A percentile compares a stretch with the other conserved stretches of the same genome.
phyloP scores from a whole-genome alignment of 2,113 vertebrate species.

The Gymnorhina tibicen region DNA sequence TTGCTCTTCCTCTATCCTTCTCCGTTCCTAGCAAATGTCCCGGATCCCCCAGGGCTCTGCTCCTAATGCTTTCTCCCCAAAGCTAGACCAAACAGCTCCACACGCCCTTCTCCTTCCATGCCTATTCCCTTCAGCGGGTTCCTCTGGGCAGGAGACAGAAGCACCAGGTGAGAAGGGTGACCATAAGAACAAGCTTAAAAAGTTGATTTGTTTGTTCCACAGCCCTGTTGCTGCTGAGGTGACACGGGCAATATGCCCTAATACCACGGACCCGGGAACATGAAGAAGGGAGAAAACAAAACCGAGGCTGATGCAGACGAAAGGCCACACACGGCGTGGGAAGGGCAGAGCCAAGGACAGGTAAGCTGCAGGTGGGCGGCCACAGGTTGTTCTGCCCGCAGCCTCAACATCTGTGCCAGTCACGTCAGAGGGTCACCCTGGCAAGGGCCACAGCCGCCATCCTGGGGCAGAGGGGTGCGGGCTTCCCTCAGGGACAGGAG shows the following conservation, averaged over 20 bases:
- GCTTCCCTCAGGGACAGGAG: background rate
- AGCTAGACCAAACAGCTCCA: background rate
- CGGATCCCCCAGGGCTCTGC: background rate
- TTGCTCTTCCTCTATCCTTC: background rate
- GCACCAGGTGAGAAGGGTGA: background rate
- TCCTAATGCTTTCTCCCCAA: background rate
- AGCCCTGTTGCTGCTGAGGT: background rate
- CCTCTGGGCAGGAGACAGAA: background rate
- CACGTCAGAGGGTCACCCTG: accelerated
- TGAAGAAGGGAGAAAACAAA: too few relatives aligned
- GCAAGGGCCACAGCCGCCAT: accelerated
- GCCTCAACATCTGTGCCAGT: background rate
- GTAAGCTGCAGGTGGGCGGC: background rate
- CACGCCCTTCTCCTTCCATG: accelerated
- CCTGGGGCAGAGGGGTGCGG: accelerated
- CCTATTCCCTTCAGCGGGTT: background rate
- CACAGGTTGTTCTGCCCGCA: background rate
- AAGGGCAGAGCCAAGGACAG: background rate
- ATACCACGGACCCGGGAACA: background rate
- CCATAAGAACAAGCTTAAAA: background rate
- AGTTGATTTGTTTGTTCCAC: accelerated
- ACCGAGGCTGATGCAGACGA: accelerated
- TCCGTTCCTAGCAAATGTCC: background rate
- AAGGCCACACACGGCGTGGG: accelerated
- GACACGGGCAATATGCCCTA: accelerated